phyloP scores from a whole-genome alignment of 1,140 invertebrate species.

The Pogonomyrmex barbatus region DNA sequence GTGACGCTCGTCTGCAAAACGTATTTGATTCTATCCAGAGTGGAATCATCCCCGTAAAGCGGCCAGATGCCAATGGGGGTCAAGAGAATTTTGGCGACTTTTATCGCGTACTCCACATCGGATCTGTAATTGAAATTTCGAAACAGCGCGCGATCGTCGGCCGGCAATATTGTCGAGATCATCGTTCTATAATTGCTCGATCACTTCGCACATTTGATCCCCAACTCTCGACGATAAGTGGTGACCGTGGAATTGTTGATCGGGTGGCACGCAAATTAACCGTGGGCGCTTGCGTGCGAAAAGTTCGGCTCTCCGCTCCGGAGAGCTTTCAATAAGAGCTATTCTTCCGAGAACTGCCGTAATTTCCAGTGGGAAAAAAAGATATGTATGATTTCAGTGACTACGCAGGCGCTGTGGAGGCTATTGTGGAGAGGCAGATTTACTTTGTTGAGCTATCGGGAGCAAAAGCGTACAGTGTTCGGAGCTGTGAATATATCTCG shows the following conservation, averaged over 20 bases:
- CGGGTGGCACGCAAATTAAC: background rate
- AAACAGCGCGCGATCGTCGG: background rate
- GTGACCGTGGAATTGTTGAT: background rate
- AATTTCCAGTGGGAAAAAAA: background rate
- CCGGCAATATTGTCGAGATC: background rate
- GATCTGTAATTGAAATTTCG: constrained; percentile 73
- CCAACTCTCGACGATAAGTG: background rate
- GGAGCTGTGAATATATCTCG: constrained; percentile 7
- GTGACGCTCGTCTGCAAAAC: constrained; percentile 73
- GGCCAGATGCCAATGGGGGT: constrained; percentile 81
- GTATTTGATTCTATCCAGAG: constrained; percentile 57
- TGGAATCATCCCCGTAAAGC: constrained; percentile 72
- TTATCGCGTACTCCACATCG: constrained; percentile 77
- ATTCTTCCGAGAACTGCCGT: constrained; percentile 3
- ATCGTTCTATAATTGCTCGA: background rate
- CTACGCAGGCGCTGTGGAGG: constrained; percentile 9
- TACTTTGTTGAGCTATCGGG: background rate
- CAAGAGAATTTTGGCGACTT: constrained; percentile 75
- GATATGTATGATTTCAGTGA: background rate
- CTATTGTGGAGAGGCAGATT: background rate
- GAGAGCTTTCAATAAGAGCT: background rate
- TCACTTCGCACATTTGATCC: background rate
- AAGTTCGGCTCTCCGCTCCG: background rate
- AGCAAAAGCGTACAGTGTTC: background rate
- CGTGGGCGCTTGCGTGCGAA: constrained; percentile 55